These are phyloP conservation scores for Glaucidium brasilianum DNA, from an alignment of 2,113 vertebrate species.

Conservation along the genomic window DNA sequence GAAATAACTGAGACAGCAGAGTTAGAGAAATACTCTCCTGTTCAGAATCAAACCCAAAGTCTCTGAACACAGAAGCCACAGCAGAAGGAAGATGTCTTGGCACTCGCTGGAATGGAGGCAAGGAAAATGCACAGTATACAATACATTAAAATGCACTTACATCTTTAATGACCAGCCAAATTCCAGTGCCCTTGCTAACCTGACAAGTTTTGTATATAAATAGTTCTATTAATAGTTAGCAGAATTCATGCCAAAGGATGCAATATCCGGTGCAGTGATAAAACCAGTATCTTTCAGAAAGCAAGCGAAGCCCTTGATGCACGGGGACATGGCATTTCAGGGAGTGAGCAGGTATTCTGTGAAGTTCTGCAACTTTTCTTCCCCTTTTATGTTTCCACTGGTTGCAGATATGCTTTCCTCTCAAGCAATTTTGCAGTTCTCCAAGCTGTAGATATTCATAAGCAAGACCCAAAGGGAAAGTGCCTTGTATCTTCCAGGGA, in stretches of 20 bases:
- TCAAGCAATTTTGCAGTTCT: neutral
- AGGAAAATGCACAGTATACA: neutral
- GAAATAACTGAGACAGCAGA: neutral
- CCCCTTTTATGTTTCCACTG: conserved; percentile 13
- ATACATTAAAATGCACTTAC: neutral
- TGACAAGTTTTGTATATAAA: neutral
- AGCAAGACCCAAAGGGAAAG: neutral
- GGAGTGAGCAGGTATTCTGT: neutral
- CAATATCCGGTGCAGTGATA: rapidly evolving
- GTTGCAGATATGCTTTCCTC: conserved; percentile 21
- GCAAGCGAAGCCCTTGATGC: neutral
- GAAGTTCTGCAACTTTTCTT: neutral
- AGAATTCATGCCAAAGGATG: neutral
- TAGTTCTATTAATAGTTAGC: neutral
- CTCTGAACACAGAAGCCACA: neutral
- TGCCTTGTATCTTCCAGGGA: neutral
- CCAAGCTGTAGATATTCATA: neutral
- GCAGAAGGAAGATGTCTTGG: neutral
- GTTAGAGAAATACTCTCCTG: neutral
- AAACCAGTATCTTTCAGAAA: neutral
- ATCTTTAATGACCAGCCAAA: neutral
- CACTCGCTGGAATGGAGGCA: neutral
- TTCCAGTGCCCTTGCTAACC: neutral
- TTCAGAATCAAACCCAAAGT: neutral
- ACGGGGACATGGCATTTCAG: neutral